phyloP scores from a whole-genome alignment of 2,797 vertebrate genomes.

The Bradypus variegatus region DNA sequence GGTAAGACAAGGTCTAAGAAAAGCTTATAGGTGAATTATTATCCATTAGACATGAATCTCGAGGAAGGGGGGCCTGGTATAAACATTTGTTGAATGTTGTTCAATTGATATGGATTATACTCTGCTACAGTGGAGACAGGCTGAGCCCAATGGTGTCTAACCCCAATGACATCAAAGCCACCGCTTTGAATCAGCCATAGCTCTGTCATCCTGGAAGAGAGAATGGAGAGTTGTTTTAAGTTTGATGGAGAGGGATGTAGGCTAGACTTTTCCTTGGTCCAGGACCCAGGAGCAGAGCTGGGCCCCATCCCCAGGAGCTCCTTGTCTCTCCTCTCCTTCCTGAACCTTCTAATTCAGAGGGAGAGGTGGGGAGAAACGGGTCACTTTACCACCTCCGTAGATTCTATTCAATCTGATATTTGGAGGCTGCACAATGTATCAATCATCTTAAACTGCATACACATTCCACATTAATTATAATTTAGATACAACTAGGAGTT shows the following conservation, averaged over 20 bases:
- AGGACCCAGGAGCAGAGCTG: not conserved
- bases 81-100: not conserved
- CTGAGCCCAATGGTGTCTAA: not conserved
- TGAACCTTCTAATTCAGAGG: not conserved
- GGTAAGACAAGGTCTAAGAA: not conserved
- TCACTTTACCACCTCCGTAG: not conserved
- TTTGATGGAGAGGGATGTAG: not conserved
- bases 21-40: not conserved
- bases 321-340: not conserved
- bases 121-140: not conserved
- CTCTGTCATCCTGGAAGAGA: not conserved
- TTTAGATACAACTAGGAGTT: slow-evolving; percentile 25
- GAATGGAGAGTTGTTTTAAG: not conserved
- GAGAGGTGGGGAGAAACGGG: not conserved
- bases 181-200: not conserved
- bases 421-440: not conserved
- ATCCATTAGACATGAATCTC: not conserved
- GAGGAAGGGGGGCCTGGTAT: not conserved
- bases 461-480: slow-evolving; percentile 37
- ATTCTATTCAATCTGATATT: not conserved
- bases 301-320: not conserved
- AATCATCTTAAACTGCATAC: not conserved
- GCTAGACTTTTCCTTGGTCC: not conserved
- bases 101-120: not conserved
- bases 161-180: no score